Conservation (phyloP, 2,797 vertebrate genomes). For the Sebastes elongatus region DNA sequence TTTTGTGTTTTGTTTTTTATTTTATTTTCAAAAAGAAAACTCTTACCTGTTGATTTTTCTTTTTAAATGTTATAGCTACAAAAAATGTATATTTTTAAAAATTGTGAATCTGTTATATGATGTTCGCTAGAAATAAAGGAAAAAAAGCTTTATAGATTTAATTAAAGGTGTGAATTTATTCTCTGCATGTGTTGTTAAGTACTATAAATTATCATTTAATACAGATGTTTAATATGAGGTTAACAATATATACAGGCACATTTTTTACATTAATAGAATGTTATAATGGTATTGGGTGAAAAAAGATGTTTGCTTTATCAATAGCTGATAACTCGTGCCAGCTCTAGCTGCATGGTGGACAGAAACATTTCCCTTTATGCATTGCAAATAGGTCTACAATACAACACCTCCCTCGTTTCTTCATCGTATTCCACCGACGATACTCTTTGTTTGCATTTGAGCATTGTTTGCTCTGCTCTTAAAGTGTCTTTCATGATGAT, state of each 20-base stretch:
- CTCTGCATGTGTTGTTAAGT: neutral
- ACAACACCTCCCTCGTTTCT: neutral
- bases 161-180: conserved; percentile 66
- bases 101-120: conserved; percentile 86
- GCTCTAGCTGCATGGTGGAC: neutral
- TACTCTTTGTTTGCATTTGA: neutral
- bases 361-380: neutral
- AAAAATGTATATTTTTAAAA: conserved; percentile 89
- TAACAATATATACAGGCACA: neutral
- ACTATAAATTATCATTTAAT: conserved; percentile 1
- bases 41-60: conserved; percentile 79
- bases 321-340: neutral
- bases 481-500: neutral
- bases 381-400: neutral
- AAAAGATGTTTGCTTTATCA: neutral
- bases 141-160: conserved; percentile 86
- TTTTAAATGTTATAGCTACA: conserved; percentile 88
- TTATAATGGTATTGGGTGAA: neutral
- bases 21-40: conserved; percentile 73
- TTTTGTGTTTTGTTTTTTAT: conserved; percentile 57
- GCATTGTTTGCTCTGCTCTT: neutral
- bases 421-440: neutral
- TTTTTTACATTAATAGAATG: neutral
- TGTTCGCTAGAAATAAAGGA: conserved; percentile 87
- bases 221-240: neutral